Base-by-base conservation (phyloP, 2,113 vertebrate genomes). In the Probosciger aterrimus region DNA sequence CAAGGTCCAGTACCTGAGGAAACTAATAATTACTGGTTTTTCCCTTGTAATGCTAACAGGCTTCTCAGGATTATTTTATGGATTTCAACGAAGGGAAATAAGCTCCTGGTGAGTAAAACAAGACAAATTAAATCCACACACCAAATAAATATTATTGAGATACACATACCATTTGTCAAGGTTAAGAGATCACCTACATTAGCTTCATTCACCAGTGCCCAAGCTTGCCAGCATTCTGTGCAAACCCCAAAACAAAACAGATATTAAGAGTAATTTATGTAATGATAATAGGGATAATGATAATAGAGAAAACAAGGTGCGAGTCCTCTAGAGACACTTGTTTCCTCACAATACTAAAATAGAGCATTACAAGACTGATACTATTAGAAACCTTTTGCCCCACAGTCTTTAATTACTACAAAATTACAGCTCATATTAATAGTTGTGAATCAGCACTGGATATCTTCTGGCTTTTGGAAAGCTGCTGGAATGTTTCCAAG, bases 131-230 rank as follows among this genome's bases (percentile, higher is more conserved):
- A 89, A 88, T 39, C n/a, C 69, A 75, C 8, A 18, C 18, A 44
- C 7, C 52, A 92, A 88, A 70, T 27, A 88, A 90, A 90, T 24
- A 39, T 8, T 76, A 41, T 12, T 0, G 3, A 90, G 64, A 82
- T 39, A 67, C 47, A 97, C 97, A 20, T 98, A 98, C 98, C 97
- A 24, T 96, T 93, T 86, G 76, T 31, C 23, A 71, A 14, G 27
- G 64, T 76, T 84, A 95, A 91, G 83, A 88, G 97, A 77, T 96
- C 96, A 67, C 86, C 93, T 57, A 96, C 60, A 86, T 96, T 90
- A 83, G 98, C 97, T 94, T 98, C 97, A 59, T 98, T 98, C 63
- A 98, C 97, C 78, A 98, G 75, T 62, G 95, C 68, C 97, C 97
- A 98, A 71, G 98, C 98, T 95, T 98, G 97, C 50, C 96, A 91